A percentile compares a stretch with the other conserved stretches of the same genome.
Evolutionary conservation across 2,888 invertebrate genomes (phyloP).

Genomic region (Sceliomorpha sp.): DNA sequence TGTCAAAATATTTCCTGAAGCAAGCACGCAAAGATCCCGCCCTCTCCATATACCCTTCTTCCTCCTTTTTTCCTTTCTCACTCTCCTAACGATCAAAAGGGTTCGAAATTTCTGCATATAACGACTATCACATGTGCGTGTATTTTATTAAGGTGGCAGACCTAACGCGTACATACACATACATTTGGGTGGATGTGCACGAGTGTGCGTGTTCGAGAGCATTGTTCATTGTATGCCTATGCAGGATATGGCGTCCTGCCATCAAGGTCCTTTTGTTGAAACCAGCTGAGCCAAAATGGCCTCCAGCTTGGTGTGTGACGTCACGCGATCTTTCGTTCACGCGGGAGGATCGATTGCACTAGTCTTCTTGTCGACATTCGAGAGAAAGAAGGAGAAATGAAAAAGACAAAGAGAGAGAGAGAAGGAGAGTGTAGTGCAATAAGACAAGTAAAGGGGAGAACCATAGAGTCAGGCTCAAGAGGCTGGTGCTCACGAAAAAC

Average conservation of each 20-base stretch:
- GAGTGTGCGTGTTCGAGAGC: constrained; percentile 54
- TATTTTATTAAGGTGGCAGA: constrained; percentile 42
- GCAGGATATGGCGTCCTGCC: constrained; percentile 74
- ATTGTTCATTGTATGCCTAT: constrained; percentile 69
- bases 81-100: constrained; percentile 52
- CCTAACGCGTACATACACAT: constrained; percentile 27
- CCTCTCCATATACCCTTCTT: constrained; percentile 32
- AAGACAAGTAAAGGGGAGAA: not conserved
- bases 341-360: constrained; percentile 60
- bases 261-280: constrained; percentile 72
- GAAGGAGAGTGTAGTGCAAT: constrained; percentile 23
- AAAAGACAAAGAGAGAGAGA: constrained; percentile 17
- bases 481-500: not conserved
- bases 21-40: constrained; percentile 45
- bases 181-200: constrained; percentile 26
- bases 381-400: too few relatives aligned
- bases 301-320: constrained; percentile 68
- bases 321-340: constrained; percentile 63
- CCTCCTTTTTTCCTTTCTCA: constrained; percentile 8
- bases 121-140: constrained; percentile 25
- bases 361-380: constrained; percentile 29
- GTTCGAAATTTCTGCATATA: constrained; percentile 60
- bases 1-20: constrained; percentile 78
- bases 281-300: constrained; percentile 80
- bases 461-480: not conserved